A percentile compares a stretch with the other conserved stretches of the same genome.
These are phyloP conservation scores for Fringilla coelebs DNA, from an alignment of 2,797 vertebrate genomes.

Conservation along the genomic window DNA sequence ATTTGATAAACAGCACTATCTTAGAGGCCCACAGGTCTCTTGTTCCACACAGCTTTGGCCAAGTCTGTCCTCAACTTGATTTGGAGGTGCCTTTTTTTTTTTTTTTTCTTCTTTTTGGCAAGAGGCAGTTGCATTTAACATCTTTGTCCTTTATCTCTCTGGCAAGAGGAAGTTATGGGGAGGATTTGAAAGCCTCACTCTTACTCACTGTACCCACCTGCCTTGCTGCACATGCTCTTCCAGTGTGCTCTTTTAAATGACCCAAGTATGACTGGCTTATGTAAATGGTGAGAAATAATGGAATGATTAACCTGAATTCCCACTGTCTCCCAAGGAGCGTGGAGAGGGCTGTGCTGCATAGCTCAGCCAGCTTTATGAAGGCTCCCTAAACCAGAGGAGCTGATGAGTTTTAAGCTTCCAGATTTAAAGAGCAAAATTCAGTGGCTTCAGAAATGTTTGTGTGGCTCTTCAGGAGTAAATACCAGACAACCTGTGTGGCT, in stretches of 20 bases:
- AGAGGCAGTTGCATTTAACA: not conserved
- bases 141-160: not conserved
- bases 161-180: not conserved
- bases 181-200: not conserved
- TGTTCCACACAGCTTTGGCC: not conserved
- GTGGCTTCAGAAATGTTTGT: not conserved
- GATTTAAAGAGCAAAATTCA: not conserved
- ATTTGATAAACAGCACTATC: not conserved
- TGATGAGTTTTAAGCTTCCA: not conserved
- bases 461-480: not conserved
- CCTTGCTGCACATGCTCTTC: not conserved
- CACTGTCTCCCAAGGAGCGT: rapidly evolving
- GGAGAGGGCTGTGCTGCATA: not conserved
- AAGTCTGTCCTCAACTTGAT: not conserved
- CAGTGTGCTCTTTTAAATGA: not conserved
- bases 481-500: not conserved
- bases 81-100: not conserved
- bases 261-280: not conserved
- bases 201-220: not conserved
- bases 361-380: not conserved
- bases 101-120: not conserved
- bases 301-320: not conserved
- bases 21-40: not conserved
- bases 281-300: not conserved
- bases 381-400: not conserved